These are phyloP conservation scores for Nymphalis io DNA, from an alignment of 1,140 invertebrate species.

Conservation along the genomic window DNA sequence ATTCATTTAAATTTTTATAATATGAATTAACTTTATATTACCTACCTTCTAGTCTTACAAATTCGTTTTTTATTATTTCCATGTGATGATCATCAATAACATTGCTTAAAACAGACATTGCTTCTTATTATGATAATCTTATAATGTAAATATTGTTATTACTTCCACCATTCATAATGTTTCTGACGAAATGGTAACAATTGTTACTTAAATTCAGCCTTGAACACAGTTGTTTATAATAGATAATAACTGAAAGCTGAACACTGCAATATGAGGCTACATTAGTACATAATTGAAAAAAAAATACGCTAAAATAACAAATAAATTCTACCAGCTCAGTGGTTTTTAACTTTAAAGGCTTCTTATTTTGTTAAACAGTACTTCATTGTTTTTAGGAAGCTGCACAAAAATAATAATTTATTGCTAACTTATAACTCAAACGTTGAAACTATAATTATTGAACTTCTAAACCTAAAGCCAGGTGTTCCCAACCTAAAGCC, in stretches of 20 bases:
- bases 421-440: too few species aligned
- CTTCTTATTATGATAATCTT: neutral
- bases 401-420: too few species aligned
- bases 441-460: too few species aligned
- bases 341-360: too few species aligned
- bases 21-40: slow-evolving; percentile 8
- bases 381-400: too few species aligned
- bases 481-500: too few species aligned
- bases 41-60: slow-evolving; percentile 79
- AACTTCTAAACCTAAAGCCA: too few species aligned
- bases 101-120: slow-evolving; percentile 61
- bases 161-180: slow-evolving; percentile 24
- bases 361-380: too few species aligned
- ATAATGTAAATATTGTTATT: neutral
- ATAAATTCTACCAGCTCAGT: too few species aligned
- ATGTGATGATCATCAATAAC: slow-evolving; percentile 69
- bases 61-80: slow-evolving; percentile 75
- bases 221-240: slow-evolving; percentile 27
- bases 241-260: slow-evolving; percentile 28
- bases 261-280: neutral
- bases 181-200: slow-evolving; percentile 34
- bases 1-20: too few species aligned
- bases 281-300: neutral
- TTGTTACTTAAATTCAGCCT: slow-evolving; percentile 27
- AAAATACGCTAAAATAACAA: too few species aligned